Conservation (phyloP, 2,888 invertebrate species). For the Plutella xylostella region DNA sequence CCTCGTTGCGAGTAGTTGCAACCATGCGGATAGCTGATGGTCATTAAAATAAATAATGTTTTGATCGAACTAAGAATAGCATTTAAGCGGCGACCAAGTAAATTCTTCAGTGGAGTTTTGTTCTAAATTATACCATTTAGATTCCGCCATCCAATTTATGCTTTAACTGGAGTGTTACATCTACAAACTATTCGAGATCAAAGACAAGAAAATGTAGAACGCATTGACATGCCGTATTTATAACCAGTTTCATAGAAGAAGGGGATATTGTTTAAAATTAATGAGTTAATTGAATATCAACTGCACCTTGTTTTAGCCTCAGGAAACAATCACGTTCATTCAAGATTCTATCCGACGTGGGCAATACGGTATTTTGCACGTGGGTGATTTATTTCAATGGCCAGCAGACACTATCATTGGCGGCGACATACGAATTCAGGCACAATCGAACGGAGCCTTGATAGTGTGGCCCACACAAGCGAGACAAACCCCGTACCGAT, state of each 20-base stretch:
- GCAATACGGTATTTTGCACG: constrained; percentile 17
- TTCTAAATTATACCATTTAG: constrained; percentile 21
- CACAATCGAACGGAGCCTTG: constrained; percentile 1
- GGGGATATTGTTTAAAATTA: neutral
- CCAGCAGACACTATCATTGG: constrained; percentile 17
- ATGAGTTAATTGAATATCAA: constrained; percentile 15
- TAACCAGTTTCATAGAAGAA: constrained; percentile 6
- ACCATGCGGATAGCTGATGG: too few relatives aligned
- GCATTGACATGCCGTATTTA: constrained; percentile 21
- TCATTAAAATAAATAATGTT: neutral
- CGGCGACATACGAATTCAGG: constrained; percentile 10
- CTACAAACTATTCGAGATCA: constrained; percentile 25
- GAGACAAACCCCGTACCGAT: constrained; percentile 14
- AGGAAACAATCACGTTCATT: constrained; percentile 17
- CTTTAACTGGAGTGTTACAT: constrained; percentile 16
- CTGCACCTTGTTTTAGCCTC: constrained; percentile 13
- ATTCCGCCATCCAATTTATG: constrained; percentile 20
- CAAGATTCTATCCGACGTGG: constrained; percentile 19
- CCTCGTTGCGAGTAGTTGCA: neutral
- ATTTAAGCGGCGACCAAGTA: too few relatives aligned
- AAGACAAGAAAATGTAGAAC: constrained; percentile 26
- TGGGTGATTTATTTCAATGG: constrained; percentile 17
- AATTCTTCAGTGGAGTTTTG: too few relatives aligned
- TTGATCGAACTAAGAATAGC: neutral
- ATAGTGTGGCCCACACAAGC: constrained; percentile 19